phyloP scores from a whole-genome alignment of 2,888 invertebrate species.

The Dugesia japonica region DNA sequence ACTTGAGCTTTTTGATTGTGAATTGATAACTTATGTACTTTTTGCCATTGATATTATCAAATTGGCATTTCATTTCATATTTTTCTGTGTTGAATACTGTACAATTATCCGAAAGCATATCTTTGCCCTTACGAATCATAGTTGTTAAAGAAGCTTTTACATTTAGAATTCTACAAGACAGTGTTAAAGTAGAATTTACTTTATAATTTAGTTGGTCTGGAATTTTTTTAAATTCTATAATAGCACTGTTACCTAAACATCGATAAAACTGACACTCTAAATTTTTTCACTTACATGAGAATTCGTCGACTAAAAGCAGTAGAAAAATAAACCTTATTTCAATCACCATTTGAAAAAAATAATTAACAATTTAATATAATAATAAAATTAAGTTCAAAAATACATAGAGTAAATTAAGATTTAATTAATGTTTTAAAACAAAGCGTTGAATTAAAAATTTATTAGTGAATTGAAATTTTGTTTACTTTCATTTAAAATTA shows the following conservation, averaged over 20 bases:
- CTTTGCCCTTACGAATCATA: neutral
- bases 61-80: neutral
- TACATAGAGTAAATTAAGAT: too few species aligned
- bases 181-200: neutral
- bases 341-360: neutral
- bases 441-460: too few species aligned
- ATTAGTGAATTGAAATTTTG: too few species aligned
- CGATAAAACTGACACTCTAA: neutral
- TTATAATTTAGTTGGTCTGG: neutral
- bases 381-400: too few species aligned
- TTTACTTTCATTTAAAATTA: too few species aligned
- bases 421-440: too few species aligned
- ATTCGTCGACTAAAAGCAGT: neutral
- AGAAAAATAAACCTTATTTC: neutral
- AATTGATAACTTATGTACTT: neutral
- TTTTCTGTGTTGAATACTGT: slow-evolving; percentile 2
- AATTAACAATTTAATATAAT: too few species aligned
- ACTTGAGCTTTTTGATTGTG: neutral
- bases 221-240: neutral
- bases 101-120: slow-evolving; percentile 8
- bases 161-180: neutral
- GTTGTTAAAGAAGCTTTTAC: neutral
- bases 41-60: neutral
- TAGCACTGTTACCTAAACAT: neutral
- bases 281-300: neutral